Base-by-base conservation (phyloP, 2,113 vertebrate species). In the Colistium nudipinnis region DNA sequence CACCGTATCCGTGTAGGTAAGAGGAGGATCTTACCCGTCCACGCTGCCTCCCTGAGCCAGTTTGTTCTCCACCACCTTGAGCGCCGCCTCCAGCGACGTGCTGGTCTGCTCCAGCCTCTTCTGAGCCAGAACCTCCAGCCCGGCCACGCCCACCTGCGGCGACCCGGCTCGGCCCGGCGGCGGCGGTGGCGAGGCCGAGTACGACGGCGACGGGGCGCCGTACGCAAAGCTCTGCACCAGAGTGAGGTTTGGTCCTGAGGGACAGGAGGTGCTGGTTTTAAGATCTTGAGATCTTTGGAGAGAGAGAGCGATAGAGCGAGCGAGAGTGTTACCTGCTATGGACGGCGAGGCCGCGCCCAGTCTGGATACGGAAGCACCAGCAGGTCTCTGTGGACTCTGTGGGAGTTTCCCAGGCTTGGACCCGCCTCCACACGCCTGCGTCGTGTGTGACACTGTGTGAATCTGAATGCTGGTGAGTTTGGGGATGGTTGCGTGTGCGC, bases 61-160 rank as follows among this genome's bases (percentile, higher is more conserved):
- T 76, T 93, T 94, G 85, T 91, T 94, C 87, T 97, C 95, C 0
- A 95, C 95, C 0, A 76, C 96, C 48, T 94, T 93, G 33, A 96
- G 85, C 0, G 94, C 88, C 0, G 93, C 91, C 4, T 93, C 94
- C 88, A 96, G 90, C 7, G 93, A 94, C 0, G 92, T 94, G 72
- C 91, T 96, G 79, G 95, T 96, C 70, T 94, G 92, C 39, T 96
- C 96, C 87, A 96, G 90, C 25, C 90, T 89, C 76, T 93, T 93
- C 80, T 94, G 94, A 38, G 89, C 91, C 78, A 86, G 75, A 4
- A 74, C 39, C 1, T 91, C 33, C n/a, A 81, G 76, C 35, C 68
- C 69, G 0, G 79, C 77, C 28, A 31, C 61, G 1, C 54, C 67
- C 3, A n/a, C 13, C 38, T 16, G 74, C 1, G 74, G 7, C 0